A percentile compares a stretch with the other conserved stretches of the same genome.
phyloP scores from a whole-genome alignment of 2,797 vertebrate species.

The Melanogrammus aeglefinus region DNA sequence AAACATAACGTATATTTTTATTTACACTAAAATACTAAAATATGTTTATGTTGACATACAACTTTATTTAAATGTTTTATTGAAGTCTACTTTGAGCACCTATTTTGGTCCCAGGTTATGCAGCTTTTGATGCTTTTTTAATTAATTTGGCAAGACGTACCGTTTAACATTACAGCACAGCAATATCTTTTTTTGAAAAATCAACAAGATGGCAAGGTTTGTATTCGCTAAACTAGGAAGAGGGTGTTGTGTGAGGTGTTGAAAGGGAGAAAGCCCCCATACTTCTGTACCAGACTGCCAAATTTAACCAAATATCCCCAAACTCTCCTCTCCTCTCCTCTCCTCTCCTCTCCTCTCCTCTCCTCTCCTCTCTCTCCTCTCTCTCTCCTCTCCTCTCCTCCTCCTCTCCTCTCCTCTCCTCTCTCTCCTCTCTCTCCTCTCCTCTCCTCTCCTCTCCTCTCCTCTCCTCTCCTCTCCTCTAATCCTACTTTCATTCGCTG shows the following conservation, averaged over 20 bases:
- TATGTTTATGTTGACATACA: not conserved
- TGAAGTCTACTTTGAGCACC: not conserved
- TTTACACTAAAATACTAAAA: not conserved
- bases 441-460: not conserved
- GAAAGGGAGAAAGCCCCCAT: conserved; percentile 81
- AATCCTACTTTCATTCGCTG: conserved; percentile 95
- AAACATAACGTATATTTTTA: not conserved
- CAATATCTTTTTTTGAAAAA: conserved; percentile 39
- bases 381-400: not conserved
- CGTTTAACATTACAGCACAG: not conserved
- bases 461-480: conserved; percentile 71
- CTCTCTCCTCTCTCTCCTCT: not conserved
- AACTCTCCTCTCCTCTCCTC: not conserved
- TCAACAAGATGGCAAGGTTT: conserved; percentile 79
- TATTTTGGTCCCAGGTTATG: not conserved
- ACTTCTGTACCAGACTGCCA: conserved; percentile 87
- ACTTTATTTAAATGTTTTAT: not conserved
- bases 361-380: not conserved
- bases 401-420: not conserved
- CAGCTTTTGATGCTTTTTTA: not conserved
- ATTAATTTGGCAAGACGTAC: not conserved
- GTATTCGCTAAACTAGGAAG: conserved; percentile 74
- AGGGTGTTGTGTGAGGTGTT: not conserved
- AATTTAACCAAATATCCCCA: conserved; percentile 48
- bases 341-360: not conserved